These are phyloP conservation scores for Caenorhabditis imperialis DNA, from an alignment of 2,888 invertebrate genomes.

Conservation along the genomic window DNA sequence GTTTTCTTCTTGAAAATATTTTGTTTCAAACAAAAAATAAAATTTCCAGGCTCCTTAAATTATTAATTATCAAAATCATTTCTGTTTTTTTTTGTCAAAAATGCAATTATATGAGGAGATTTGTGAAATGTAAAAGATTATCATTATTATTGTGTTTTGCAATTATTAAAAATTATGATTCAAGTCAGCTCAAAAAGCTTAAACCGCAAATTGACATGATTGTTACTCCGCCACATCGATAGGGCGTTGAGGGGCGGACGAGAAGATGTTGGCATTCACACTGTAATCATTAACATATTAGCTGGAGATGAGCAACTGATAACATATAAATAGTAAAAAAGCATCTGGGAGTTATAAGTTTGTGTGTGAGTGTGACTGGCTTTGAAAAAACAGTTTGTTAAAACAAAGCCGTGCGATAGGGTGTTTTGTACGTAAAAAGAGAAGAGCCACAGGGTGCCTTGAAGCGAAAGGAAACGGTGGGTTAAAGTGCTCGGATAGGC, in stretches of 20 bases:
- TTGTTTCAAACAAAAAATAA: too few relatives aligned
- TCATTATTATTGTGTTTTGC: neutral
- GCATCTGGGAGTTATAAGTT: neutral
- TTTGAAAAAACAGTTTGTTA: conserved; percentile 7
- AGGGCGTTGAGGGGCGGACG: conserved; percentile 50
- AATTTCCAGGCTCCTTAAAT: too few relatives aligned
- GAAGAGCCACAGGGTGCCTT: conserved; percentile 15
- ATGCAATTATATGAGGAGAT: conserved; percentile 15
- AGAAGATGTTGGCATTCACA: conserved; percentile 60
- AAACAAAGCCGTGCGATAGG: conserved; percentile 46
- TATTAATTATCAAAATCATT: too few relatives aligned
- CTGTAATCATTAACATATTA: conserved; percentile 33
- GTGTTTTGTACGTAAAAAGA: conserved; percentile 19
- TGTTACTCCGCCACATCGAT: conserved; percentile 42
- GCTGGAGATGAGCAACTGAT: too few relatives aligned
- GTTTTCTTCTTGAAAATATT: too few relatives aligned
- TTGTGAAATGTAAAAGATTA: neutral
- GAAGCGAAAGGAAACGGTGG: conserved; percentile 34
- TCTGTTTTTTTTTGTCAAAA: conserved; percentile 1
- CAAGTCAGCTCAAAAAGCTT: neutral
- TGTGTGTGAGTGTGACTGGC: conserved; percentile 17
- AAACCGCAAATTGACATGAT: conserved; percentile 30
- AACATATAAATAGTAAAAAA: too few relatives aligned
- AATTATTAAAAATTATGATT: too few relatives aligned
- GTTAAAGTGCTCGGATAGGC: conserved; percentile 45